A percentile compares a stretch with the other conserved stretches of the same genome.
Evolutionary conservation across 2,797 vertebrate species (phyloP).

Genomic region (Pseudocheirus occidentalis): DNA sequence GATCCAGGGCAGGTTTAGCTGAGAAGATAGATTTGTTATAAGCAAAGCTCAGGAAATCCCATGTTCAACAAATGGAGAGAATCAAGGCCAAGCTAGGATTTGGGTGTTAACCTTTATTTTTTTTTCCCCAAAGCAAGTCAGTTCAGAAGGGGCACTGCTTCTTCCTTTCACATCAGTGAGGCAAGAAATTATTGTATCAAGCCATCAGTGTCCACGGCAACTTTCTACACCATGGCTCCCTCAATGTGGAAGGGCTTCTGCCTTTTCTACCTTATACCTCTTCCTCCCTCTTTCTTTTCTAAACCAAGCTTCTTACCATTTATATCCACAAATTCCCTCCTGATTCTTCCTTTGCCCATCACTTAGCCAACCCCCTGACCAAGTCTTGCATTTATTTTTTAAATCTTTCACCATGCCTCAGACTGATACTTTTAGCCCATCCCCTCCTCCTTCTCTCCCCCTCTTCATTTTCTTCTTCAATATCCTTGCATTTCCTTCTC

Average conservation of each 20-base stretch:
- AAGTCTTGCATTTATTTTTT: background rate
- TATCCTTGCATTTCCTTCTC: constrained; percentile 36
- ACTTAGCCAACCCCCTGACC: background rate
- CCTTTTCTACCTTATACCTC: background rate
- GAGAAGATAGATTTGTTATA: background rate
- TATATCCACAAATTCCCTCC: background rate
- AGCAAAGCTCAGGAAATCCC: background rate
- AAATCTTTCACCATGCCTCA: background rate
- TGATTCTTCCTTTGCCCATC: background rate
- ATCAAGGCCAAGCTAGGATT: background rate
- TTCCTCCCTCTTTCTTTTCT: background rate
- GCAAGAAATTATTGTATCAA: background rate
- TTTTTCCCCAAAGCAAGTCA: background rate
- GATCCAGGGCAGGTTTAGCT: background rate
- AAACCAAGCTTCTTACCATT: background rate
- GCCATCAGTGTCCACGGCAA: background rate
- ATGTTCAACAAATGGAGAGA: background rate
- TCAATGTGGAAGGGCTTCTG: background rate
- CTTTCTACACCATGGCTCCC: background rate
- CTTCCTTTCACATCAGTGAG: background rate
- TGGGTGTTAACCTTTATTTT: background rate
- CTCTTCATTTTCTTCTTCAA: background rate
- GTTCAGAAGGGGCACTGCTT: background rate
- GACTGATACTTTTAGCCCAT: background rate
- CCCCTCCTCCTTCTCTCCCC: background rate